phyloP scores from a whole-genome alignment of 30 jellyfish, hydroid and myxozoan genomes.

The Rhopilema esculentum region DNA sequence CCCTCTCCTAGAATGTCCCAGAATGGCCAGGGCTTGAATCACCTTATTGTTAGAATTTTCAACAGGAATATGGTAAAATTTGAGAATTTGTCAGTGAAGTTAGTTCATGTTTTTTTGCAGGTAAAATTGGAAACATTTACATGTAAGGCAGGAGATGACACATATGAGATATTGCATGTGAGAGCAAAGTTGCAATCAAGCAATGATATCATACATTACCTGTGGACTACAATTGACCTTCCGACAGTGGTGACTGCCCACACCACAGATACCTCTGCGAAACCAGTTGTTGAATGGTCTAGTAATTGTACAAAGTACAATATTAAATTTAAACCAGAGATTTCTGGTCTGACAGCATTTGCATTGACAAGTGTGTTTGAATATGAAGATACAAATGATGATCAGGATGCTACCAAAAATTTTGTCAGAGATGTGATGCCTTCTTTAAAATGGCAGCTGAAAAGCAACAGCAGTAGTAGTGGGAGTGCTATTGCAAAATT shows the following conservation, averaged over 20 bases:
- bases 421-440: slow-evolving; percentile 35
- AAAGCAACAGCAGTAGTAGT: slow-evolving; percentile 8
- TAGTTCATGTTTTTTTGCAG: slow-evolving; percentile 53
- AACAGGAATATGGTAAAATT: too few relatives aligned
- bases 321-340: slow-evolving; percentile 67
- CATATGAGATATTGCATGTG: slow-evolving; percentile 59
- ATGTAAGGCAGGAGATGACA: slow-evolving; percentile 21
- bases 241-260: slow-evolving; percentile 87
- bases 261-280: slow-evolving; percentile 35
- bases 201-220: slow-evolving; percentile 79
- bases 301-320: slow-evolving; percentile 36
- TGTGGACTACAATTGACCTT: slow-evolving; percentile 74
- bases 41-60: too few relatives aligned
- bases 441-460: slow-evolving; percentile 57
- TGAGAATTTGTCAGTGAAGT: too few relatives aligned
- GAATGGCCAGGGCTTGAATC: too few relatives aligned
- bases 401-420: slow-evolving; percentile 69
- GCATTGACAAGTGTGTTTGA: slow-evolving; percentile 61
- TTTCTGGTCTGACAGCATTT: slow-evolving; percentile 57
- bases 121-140: slow-evolving; percentile 15
- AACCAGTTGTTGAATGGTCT: slow-evolving; percentile 38
- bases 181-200: slow-evolving; percentile 39
- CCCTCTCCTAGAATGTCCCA: too few relatives aligned
- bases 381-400: slow-evolving; percentile 67
- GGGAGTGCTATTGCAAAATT: slow-evolving; percentile 46